Conservation (phyloP, 2,888 invertebrate species). For the Keiferia lycopersicella region DNA sequence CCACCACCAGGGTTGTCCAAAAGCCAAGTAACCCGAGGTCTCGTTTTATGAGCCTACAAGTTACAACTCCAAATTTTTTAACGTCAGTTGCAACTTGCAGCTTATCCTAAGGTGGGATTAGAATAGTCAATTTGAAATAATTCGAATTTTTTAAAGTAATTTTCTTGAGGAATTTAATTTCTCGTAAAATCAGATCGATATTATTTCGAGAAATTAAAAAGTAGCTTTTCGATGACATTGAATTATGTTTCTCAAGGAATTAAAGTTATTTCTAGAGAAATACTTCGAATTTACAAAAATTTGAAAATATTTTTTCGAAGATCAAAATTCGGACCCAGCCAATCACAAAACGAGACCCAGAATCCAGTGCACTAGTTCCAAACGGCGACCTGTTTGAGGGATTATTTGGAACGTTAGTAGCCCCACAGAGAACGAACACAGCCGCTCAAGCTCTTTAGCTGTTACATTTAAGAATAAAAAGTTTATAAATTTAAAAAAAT, state of each 20-base stretch:
- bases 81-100: not conserved
- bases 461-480: constrained; percentile 59
- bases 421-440: constrained; percentile 78
- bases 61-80: not conserved
- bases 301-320: too few relatives aligned
- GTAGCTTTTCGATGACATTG: too few relatives aligned
- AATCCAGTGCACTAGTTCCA: constrained; percentile 25
- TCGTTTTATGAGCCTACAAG: not conserved
- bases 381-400: constrained; percentile 32
- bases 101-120: not conserved
- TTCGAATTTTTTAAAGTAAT: too few relatives aligned
- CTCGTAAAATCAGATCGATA: too few relatives aligned
- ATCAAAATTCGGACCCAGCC: not conserved
- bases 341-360: not conserved
- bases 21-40: constrained; percentile 58
- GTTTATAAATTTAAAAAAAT: constrained; percentile 31
- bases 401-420: constrained; percentile 53
- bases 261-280: too few relatives aligned
- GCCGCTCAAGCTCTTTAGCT: constrained; percentile 76
- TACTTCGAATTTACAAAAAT: too few relatives aligned
- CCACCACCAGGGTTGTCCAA: constrained; percentile 72
- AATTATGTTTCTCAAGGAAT: too few relatives aligned
- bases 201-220: too few relatives aligned
- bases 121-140: not conserved
- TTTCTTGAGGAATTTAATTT: too few relatives aligned